Evolutionary conservation across 2,113 vertebrate genomes (phyloP), one percentile per base, ranked within the genome.

Genomic region (Barbus barbus): DNA sequence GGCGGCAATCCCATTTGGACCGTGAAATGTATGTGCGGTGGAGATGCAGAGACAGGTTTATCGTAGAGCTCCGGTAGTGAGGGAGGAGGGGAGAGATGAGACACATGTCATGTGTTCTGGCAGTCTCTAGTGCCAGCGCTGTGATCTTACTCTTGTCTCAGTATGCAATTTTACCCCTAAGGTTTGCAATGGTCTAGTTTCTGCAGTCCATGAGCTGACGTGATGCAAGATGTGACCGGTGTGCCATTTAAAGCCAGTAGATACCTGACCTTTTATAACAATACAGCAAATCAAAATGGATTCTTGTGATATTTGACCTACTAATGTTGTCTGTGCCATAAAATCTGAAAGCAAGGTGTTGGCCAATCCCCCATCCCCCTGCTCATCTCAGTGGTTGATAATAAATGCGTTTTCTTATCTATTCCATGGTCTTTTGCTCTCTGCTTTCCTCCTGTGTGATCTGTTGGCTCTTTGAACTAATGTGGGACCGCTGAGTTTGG

Each of bases 1-100:
- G 90, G 90, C 91, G 89, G 85, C 87, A 93, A 94, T 94, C 93
- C 91, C 90, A 88, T 94, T 93, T 91, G 84, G 78, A 86, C 90
- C 91, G 75, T 92, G 88, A 93, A 92, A 91, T 92, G 83, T 89
- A 85, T 58, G 38, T 80, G 60, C 6, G 63, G 31, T 65, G 65
- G 38, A 51, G 73, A 81, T 58, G 51, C 41, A 16, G 73, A 36
- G 69, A 81, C n/a, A 58, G 63, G 76, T 87, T 89, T 88, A 89
- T 90, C 89, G 36, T 72, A 11, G 48, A n/a, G 76, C 58, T 51
- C 87, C 81, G 83, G 86, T 84, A 22, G 69, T 71, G 73, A 44
- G 22, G 60, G 73, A 65, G 46, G 81, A 82, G 58, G 73, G 73
- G 83, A 58, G 46, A 38, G 74, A 69, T 81, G 58, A 46, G 8